These are phyloP conservation scores for Eudasyphora cyanicolor DNA, from an alignment of 2,888 invertebrate genomes.

Conservation along the genomic window DNA sequence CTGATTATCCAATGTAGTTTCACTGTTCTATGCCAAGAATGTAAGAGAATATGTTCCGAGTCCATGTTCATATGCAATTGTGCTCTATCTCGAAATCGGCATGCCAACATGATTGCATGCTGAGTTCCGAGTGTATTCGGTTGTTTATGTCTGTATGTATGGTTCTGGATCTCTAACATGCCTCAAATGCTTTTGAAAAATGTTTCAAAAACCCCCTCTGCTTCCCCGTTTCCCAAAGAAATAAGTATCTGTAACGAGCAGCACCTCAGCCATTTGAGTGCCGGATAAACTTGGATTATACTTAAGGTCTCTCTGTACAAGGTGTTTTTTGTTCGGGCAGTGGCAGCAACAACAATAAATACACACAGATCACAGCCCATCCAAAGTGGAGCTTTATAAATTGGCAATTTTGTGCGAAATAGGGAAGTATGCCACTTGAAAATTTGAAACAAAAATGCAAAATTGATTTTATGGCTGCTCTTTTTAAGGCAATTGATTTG, in stretches of 20 bases:
- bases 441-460: background rate
- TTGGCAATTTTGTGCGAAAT: background rate
- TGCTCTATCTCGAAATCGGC: background rate
- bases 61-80: background rate
- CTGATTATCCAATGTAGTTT: no score
- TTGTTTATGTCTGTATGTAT: background rate
- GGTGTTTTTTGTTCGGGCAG: conserved; percentile 18
- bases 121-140: no score
- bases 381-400: conserved; percentile 3
- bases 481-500: background rate
- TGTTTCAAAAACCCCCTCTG: background rate
- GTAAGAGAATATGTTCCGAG: background rate
- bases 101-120: background rate
- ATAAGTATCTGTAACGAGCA: background rate
- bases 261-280: background rate
- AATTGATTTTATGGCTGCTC: background rate
- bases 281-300: conserved; percentile 29
- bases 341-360: background rate
- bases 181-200: background rate
- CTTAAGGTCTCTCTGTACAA: conserved; percentile 24
- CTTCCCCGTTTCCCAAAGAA: background rate
- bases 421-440: background rate
- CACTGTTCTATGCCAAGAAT: no score
- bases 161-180: background rate
- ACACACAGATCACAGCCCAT: background rate